These are phyloP conservation scores for Eclectus roratus DNA, from an alignment of 2,113 vertebrate genomes.

Conservation along the genomic window DNA sequence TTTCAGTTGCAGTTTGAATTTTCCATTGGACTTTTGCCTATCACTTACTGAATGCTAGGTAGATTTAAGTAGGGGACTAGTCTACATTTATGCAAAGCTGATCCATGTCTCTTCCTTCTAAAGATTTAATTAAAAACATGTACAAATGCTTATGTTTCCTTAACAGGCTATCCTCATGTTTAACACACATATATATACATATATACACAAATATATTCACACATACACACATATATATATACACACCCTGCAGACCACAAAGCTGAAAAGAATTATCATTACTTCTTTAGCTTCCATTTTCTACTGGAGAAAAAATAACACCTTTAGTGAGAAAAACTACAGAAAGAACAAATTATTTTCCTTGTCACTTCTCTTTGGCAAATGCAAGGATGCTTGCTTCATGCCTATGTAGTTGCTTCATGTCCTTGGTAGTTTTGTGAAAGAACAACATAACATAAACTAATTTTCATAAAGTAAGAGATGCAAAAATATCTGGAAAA, in stretches of 20 bases:
- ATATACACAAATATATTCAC: too few species aligned
- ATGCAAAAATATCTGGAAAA: neutral
- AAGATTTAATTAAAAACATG: neutral
- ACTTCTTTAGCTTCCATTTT: neutral
- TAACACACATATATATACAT: neutral
- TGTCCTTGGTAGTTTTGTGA: neutral
- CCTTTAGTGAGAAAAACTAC: neutral
- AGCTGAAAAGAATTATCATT: neutral
- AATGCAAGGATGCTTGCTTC: neutral
- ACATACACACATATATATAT: accelerated
- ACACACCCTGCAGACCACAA: accelerated
- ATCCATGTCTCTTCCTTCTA: neutral
- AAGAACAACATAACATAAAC: neutral
- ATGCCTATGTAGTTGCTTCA: neutral
- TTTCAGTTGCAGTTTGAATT: neutral
- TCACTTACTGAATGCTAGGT: neutral
- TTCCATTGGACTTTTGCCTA: neutral
- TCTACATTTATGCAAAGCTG: neutral
- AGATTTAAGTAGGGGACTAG: neutral
- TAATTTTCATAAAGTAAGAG: neutral
- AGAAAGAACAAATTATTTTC: neutral
- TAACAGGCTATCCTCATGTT: neutral
- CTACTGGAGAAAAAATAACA: neutral
- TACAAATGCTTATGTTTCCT: neutral
- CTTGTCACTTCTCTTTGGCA: neutral